Base-by-base conservation (phyloP, 2,888 invertebrate species). In the Habroteleia sp. region DNA sequence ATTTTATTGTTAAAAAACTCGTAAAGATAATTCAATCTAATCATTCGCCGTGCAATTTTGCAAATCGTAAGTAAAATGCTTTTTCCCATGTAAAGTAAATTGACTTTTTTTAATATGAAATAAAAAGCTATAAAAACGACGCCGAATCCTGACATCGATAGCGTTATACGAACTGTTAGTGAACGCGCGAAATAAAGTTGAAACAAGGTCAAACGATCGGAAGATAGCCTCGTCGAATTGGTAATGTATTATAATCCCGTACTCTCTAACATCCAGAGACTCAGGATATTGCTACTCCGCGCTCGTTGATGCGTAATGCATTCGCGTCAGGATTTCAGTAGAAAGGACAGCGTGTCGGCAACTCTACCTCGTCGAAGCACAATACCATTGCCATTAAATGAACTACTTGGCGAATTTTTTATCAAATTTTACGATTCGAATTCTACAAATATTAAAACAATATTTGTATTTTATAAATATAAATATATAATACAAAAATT, bases 211-310 rank as follows among this genome's bases (percentile, higher is more conserved):
- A 82, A 83, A 82, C 42, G 60, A 46, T 60, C 80, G 78, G 76
- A 74, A 73, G 77, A 80, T 77, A 72, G 66, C 74, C 81, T 79
- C 79, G 84, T 85, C 84, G 87, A 88, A 88, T 88, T 85, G 87
- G 86, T 88, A 88, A 88, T 88, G 87, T 88, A 88, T 87, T 88
- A 85, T 87, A 88, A 88, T 88, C 80, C 80, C 76, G 79, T 78
- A 78, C n/a, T n/a, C 84, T 83, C 80, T 80, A 81, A 79, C 81
- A 82, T 78, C 80, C 76, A 82, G 78, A 76, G 77, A 83, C 83
- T 84, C 88, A 88, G 88, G 88, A 88, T 88, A 88, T 88, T 88
- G 88, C 88, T 88, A 88, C 87, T 88, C 85, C 79, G 84, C 60
- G 80, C 81, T 87, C 88, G 86, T 87, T 87, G 87, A 87, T 86